phyloP scores from a whole-genome alignment of 2,113 vertebrate genomes.

The Prietella phreatophila region DNA sequence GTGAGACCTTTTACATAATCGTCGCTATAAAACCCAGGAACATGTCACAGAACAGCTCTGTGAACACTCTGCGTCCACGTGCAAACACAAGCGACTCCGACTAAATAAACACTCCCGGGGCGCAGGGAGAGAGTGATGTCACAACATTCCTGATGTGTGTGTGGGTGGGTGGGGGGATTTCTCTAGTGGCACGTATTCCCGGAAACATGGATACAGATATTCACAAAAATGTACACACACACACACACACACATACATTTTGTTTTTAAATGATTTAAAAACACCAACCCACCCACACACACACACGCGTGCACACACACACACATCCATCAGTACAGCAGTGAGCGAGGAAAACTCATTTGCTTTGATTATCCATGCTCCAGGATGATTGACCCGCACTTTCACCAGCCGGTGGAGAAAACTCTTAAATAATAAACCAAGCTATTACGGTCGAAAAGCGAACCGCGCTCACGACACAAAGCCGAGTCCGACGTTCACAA shows the following conservation, averaged over 20 bases:
- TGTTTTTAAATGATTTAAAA: background rate
- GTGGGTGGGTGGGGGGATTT: background rate
- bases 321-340: conserved; percentile 4
- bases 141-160: conserved; percentile 48
- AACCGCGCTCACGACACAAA: background rate
- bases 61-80: background rate
- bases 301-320: background rate
- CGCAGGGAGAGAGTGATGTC: conserved; percentile 45
- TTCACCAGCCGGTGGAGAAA: conserved; percentile 41
- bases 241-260: background rate
- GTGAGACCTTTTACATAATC: conserved; percentile 29
- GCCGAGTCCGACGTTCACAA: background rate
- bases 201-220: background rate
- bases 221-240: background rate
- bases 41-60: conserved; percentile 18
- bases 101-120: conserved; percentile 47
- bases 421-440: conserved; percentile 52
- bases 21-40: background rate
- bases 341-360: conserved; percentile 21
- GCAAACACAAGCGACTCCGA: conserved; percentile 44
- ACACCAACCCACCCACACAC: conserved; percentile 3
- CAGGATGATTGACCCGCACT: conserved; percentile 43
- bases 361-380: conserved; percentile 36
- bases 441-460: conserved; percentile 10
- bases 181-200: conserved; percentile 4